phyloP scores from a whole-genome alignment of 2,113 vertebrate genomes.

The Atlantisia rogersi region DNA sequence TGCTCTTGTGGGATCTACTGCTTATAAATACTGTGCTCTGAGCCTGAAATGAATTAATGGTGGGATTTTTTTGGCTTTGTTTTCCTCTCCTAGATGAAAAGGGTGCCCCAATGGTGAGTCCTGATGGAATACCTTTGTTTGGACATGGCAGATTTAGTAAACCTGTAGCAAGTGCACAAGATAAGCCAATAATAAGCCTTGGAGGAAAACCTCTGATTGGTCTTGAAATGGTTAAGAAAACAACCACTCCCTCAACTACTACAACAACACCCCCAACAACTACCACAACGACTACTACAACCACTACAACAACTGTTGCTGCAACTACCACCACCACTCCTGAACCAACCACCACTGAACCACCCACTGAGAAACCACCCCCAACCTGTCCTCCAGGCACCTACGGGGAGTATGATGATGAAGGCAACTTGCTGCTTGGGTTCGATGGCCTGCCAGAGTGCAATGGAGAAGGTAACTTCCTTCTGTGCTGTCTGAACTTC shows the following conservation, averaged over 20 bases:
- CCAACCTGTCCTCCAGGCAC: constrained; percentile 92
- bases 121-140: constrained; percentile 93
- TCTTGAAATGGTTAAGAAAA: constrained; percentile 84
- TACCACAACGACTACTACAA: constrained; percentile 63
- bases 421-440: constrained; percentile 82
- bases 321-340: constrained; percentile 76
- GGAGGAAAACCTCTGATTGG: constrained; percentile 93
- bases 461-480: constrained; percentile 86
- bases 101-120: constrained; percentile 91
- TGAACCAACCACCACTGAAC: constrained; percentile 74
- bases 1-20: not conserved
- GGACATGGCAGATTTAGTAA: constrained; percentile 89
- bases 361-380: constrained; percentile 66
- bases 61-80: not conserved
- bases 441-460: constrained; percentile 85
- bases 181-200: constrained; percentile 88
- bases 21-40: not conserved
- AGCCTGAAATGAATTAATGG: not conserved
- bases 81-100: constrained; percentile 81
- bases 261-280: constrained; percentile 64
- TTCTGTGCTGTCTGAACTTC: not conserved
- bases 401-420: constrained; percentile 80
- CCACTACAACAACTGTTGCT: constrained; percentile 67
- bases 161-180: constrained; percentile 91
- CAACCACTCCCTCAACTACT: constrained; percentile 73